Conservation (phyloP, 2,888 invertebrate genomes). For the Limnephilus lunatus region DNA sequence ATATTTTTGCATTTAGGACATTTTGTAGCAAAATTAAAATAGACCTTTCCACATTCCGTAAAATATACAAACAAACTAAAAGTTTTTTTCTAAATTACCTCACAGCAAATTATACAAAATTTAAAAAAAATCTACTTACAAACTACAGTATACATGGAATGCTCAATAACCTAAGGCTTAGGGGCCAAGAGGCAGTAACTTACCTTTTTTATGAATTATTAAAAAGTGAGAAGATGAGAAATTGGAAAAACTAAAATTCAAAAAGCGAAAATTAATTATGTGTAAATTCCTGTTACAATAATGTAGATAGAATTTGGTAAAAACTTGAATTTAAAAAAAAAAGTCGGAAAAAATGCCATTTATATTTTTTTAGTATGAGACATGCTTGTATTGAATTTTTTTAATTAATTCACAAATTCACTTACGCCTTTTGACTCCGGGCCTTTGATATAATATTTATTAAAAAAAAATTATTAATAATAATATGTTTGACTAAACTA, state of each 20-base stretch:
- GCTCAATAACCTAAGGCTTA: conserved; percentile 3
- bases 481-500: conserved; percentile 5
- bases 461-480: no score
- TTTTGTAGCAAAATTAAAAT: neutral
- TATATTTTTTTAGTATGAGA: neutral
- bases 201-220: neutral
- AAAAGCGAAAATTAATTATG: no score
- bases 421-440: neutral
- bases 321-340: neutral
- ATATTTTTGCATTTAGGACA: neutral
- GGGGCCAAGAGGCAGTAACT: neutral
- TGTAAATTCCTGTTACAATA: no score
- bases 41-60: neutral
- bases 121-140: conserved; percentile 25
- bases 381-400: neutral
- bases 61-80: neutral
- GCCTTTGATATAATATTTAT: neutral
- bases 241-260: neutral
- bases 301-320: neutral
- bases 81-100: neutral
- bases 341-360: neutral
- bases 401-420: neutral
- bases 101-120: conserved; percentile 4
- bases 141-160: conserved; percentile 30
- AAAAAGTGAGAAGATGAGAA: neutral